Conservation (phyloP, 2,797 vertebrate species). For the Paratrypauchen microcephalus region DNA sequence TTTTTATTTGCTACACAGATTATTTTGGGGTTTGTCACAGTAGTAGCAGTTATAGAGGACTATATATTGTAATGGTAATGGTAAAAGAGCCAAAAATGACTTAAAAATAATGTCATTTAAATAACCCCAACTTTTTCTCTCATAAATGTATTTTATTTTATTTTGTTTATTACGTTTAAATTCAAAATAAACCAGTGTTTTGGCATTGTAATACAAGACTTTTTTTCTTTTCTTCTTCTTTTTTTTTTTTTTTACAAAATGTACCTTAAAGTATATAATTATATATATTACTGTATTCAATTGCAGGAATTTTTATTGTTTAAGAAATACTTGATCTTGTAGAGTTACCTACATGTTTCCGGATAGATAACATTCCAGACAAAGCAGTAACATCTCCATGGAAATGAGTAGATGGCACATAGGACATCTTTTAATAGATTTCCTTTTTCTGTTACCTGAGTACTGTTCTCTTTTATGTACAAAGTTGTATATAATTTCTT, state of each 20-base stretch:
- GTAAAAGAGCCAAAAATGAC: not conserved
- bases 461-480: not conserved
- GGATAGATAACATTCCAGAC: not conserved
- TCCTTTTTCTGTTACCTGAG: not conserved
- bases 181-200: not conserved
- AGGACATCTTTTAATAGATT: not conserved
- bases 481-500: conserved; percentile 15
- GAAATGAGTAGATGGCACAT: not conserved
- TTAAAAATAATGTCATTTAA: too few species aligned
- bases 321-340: too few species aligned
- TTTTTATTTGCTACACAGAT: not conserved
- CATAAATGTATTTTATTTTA: not conserved
- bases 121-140: not conserved
- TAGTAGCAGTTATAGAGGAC: not conserved
- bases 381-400: not conserved
- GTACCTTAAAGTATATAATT: too few species aligned
- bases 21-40: not conserved
- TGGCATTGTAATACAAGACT: not conserved
- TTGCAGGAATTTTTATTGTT: too few species aligned
- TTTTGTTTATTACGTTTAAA: not conserved
- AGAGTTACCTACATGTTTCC: too few species aligned
- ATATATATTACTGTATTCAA: too few species aligned
- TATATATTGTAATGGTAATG: too few species aligned
- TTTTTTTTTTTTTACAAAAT: too few species aligned
- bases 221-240: too few species aligned